These are phyloP conservation scores for Coelogynopora nodosa DNA, from an alignment of 2,888 invertebrate genomes.

Conservation along the genomic window DNA sequence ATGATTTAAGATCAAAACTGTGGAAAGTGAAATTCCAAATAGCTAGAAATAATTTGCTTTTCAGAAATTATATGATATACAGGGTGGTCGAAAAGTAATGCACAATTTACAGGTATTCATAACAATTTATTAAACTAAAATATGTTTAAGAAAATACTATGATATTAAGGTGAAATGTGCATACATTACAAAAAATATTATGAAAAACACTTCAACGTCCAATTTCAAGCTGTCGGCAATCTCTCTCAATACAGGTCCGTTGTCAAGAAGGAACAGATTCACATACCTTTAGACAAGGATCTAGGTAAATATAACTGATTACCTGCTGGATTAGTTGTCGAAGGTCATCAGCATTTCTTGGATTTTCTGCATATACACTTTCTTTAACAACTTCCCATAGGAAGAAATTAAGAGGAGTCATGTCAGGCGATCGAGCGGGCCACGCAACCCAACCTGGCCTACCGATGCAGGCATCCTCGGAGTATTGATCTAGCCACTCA, in stretches of 20 bases:
- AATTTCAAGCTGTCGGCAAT: conserved; percentile 2
- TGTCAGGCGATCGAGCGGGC: neutral
- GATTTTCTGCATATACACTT: neutral
- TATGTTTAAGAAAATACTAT: neutral
- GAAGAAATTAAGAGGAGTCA: neutral
- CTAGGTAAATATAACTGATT: neutral
- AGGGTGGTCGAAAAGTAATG: conserved; percentile 11
- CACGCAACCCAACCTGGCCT: neutral
- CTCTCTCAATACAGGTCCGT: neutral
- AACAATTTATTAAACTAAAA: neutral
- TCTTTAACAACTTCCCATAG: neutral
- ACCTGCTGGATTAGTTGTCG: neutral
- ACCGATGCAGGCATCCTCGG: neutral
- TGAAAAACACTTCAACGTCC: conserved; percentile 9
- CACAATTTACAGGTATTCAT: neutral
- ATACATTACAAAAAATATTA: neutral
- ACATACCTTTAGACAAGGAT: conserved; percentile 13
- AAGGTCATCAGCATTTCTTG: neutral
- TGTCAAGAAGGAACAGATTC: neutral
- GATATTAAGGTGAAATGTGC: neutral
- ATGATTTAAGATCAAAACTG: no score
- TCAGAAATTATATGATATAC: no score
- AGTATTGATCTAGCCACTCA: conserved; percentile 23
- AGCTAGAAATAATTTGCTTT: no score
- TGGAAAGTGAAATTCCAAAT: no score